Percentiles rank a stretch among this genome's conserved stretches.
phyloP scores from a whole-genome alignment of 2,797 vertebrate genomes.

The Apogon hyalosoma region DNA sequence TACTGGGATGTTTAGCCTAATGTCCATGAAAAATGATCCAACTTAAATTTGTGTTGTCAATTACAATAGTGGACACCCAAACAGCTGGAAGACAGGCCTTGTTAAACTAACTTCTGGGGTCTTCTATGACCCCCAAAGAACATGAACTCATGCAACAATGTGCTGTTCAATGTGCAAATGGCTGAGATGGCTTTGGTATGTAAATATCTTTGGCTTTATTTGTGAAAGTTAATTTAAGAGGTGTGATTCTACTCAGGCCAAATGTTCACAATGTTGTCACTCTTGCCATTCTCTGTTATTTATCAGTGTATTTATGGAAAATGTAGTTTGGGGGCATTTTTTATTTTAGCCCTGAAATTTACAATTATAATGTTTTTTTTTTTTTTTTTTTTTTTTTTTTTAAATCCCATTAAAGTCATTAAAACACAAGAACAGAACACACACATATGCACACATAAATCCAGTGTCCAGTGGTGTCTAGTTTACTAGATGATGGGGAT shows the following conservation, averaged over 20 bases:
- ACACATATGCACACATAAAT: slow-evolving; percentile 6
- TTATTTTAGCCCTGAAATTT: slow-evolving; percentile 62
- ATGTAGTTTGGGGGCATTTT: slow-evolving; percentile 61
- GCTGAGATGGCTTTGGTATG: slow-evolving; percentile 76
- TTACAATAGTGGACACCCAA: slow-evolving; percentile 32
- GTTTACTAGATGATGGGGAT: slow-evolving; percentile 42
- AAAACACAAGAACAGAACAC: slow-evolving; percentile 40
- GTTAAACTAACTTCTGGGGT: slow-evolving; percentile 34
- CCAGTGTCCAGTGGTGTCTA: slow-evolving; percentile 11
- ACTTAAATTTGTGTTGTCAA: slow-evolving; percentile 26
- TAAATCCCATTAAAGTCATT: slow-evolving; percentile 35
- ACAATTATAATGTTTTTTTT: slow-evolving; percentile 24
- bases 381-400: slow-evolving; percentile 12
- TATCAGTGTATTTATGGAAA: slow-evolving; percentile 83
- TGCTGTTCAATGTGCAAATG: slow-evolving; percentile 53
- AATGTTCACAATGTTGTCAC: slow-evolving; percentile 69
- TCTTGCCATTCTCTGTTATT: slow-evolving; percentile 75
- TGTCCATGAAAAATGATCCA: slow-evolving; percentile 32
- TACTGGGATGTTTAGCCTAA: slow-evolving; percentile 38
- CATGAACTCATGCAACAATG: slow-evolving; percentile 47
- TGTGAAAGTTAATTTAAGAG: slow-evolving; percentile 83
- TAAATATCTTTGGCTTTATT: slow-evolving; percentile 85
- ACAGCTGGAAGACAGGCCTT: slow-evolving; percentile 13
- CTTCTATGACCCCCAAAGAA: slow-evolving; percentile 28
- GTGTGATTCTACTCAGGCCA: slow-evolving; percentile 77